Base-by-base conservation (phyloP, 2,888 invertebrate species). In the Aquatica leii region DNA sequence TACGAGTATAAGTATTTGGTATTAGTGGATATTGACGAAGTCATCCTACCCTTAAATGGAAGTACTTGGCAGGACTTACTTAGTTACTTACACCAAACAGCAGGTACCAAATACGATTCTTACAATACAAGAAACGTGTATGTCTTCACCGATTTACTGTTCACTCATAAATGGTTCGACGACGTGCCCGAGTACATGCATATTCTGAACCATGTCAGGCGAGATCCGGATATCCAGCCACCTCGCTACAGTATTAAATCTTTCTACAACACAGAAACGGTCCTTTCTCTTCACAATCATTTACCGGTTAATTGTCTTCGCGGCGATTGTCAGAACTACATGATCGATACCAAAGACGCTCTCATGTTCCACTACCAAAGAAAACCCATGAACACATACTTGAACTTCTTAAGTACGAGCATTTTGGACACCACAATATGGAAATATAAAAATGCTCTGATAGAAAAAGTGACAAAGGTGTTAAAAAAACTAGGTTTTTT, bases 241-340 rank as follows among this genome's bases (percentile, higher is more conserved):
- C 95, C 95, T 4, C 94, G 95, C 73, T 93, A 93, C 82, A 95
- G 95, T 82, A 92, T 95, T 69, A 96, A 96, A 82, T 95, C 95
- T 81, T 96, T 96, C 85, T 95, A 95, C 82, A 93, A 95, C 83
- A 93, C 95, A 34, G 93, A 93, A 75, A 89, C 92, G 74, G 95
- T 95, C 54, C 86, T 95, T 51, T 92, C 94, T 35, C 85, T 96
- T 68, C 96, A 96, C 85, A 96, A 96, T 82, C 96, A 96, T 82
- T 95, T 95, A 79, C 95, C 96, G 35, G 82, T 96, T 71, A 92
- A 93, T 63, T 96, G 95, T 77, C 82, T 95, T 37, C 93, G 94
- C 48, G 93, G 94, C 49, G 92, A 92, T 43, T 83, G 83, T 12
- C 95, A 95, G 82, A 92, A 93, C 48, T 95, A 91, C 82, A 87